Evolutionary conservation across 2,113 vertebrate genomes (phyloP).

Genomic region (Laticauda laticaudata): DNA sequence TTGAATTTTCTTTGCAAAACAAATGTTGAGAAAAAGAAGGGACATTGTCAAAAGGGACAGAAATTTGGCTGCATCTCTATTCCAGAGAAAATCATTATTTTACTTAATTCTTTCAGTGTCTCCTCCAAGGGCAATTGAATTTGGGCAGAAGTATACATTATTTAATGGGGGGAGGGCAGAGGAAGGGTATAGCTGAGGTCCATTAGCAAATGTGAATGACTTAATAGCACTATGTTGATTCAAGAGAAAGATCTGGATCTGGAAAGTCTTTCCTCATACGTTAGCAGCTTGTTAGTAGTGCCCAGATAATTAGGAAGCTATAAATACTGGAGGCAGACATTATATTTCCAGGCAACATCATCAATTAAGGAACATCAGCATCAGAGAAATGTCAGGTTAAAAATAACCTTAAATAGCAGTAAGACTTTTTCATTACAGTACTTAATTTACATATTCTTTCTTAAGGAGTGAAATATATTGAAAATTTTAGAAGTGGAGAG

Average conservation of each 20-base stretch:
- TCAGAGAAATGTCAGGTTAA: slow-evolving; percentile 56
- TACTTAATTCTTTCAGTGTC: background rate
- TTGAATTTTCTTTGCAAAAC: background rate
- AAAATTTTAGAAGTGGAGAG: background rate
- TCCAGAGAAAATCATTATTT: rapidly evolving
- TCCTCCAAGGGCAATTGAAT: background rate
- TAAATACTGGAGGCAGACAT: slow-evolving; percentile 64
- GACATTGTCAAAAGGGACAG: background rate
- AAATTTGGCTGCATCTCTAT: rapidly evolving
- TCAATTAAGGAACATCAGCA: slow-evolving; percentile 67
- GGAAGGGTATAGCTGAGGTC: background rate
- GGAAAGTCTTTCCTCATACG: slow-evolving; percentile 22
- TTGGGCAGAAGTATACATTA: background rate
- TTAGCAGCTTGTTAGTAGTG: slow-evolving; percentile 55
- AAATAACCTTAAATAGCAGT: slow-evolving; percentile 59
- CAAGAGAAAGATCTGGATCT: slow-evolving; percentile 4
- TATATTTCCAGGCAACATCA: slow-evolving; percentile 63
- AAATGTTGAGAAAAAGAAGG: background rate
- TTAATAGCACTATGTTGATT: slow-evolving; percentile 5
- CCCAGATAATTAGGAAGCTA: slow-evolving; percentile 54
- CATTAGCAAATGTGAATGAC: background rate
- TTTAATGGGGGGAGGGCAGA: background rate
- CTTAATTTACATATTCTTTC: slow-evolving; percentile 1
- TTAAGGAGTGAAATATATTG: background rate
- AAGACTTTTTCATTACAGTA: slow-evolving; percentile 23